Evolutionary conservation across 2,888 invertebrate genomes (phyloP).

Genomic region (Nemurella pictetii): DNA sequence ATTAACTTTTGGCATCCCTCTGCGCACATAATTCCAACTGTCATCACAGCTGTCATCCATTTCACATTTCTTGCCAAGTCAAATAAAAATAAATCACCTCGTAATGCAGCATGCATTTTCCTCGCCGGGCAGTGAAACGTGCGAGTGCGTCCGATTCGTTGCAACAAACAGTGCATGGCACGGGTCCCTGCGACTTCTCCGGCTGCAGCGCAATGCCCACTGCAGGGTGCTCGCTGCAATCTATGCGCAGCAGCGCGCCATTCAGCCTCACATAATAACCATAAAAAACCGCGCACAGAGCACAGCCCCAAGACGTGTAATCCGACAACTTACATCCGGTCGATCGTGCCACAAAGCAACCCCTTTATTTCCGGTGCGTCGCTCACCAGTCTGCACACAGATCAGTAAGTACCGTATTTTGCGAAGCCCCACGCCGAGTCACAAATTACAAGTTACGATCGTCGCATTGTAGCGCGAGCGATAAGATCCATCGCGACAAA

Average conservation of each 20-base stretch:
- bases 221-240: not conserved
- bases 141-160: no score
- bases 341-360: slow-evolving; percentile 3
- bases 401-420: not conserved
- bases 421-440: not conserved
- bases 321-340: slow-evolving; percentile 25
- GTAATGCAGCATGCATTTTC: no score
- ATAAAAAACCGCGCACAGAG: not conserved
- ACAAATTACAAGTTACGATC: slow-evolving; percentile 24
- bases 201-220: no score
- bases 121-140: no score
- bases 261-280: not conserved
- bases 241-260: no score
- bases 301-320: slow-evolving; percentile 16
- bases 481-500: slow-evolving; percentile 3
- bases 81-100: no score
- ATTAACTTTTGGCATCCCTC: no score
- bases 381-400: not conserved
- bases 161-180: no score
- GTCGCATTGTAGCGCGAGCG: not conserved
- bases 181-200: no score
- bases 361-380: slow-evolving; percentile 13
- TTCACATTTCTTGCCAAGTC: no score
- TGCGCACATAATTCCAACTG: no score
- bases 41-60: no score